phyloP scores from a whole-genome alignment of 2,888 invertebrate species.

The Cryptus armator region DNA sequence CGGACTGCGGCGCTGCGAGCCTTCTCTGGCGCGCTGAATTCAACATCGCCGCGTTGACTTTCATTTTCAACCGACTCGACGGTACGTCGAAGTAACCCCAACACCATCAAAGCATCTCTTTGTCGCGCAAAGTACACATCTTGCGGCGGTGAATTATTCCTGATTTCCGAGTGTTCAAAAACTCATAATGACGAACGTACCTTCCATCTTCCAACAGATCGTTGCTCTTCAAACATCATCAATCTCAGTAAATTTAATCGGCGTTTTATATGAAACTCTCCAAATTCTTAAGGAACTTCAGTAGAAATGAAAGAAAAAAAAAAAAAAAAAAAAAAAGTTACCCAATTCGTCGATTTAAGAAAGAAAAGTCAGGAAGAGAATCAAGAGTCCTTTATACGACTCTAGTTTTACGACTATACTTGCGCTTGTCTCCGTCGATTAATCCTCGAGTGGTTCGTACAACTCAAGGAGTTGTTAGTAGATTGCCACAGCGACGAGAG shows the following conservation, averaged over 20 bases:
- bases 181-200: too few species aligned
- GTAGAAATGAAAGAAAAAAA: too few species aligned
- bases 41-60: slow-evolving; percentile 17
- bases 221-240: too few species aligned
- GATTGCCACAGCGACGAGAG: slow-evolving; percentile 21
- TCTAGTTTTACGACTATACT: slow-evolving; percentile 44
- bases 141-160: slow-evolving; percentile 21
- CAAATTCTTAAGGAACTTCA: background rate
- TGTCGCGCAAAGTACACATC: background rate
- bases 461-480: slow-evolving; percentile 43
- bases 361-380: slow-evolving; percentile 32
- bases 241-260: slow-evolving; percentile 41
- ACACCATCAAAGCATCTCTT: background rate
- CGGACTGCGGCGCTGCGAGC: slow-evolving; percentile 25
- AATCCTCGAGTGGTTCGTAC: slow-evolving; percentile 62
- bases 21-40: slow-evolving; percentile 16
- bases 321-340: slow-evolving; percentile 6
- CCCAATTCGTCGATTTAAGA: slow-evolving; percentile 48
- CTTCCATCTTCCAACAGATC: too few species aligned
- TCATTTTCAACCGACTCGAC: slow-evolving; percentile 28
- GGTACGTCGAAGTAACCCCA: slow-evolving; percentile 9
- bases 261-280: slow-evolving; percentile 4
- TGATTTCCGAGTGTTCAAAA: slow-evolving; percentile 1
- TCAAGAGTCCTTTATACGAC: slow-evolving; percentile 8
- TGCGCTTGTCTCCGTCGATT: slow-evolving; percentile 30